A percentile compares a stretch with the other conserved stretches of the same genome.
Conservation (phyloP, 2,888 invertebrate genomes). For the Holacanthella duospinosa region DNA sequence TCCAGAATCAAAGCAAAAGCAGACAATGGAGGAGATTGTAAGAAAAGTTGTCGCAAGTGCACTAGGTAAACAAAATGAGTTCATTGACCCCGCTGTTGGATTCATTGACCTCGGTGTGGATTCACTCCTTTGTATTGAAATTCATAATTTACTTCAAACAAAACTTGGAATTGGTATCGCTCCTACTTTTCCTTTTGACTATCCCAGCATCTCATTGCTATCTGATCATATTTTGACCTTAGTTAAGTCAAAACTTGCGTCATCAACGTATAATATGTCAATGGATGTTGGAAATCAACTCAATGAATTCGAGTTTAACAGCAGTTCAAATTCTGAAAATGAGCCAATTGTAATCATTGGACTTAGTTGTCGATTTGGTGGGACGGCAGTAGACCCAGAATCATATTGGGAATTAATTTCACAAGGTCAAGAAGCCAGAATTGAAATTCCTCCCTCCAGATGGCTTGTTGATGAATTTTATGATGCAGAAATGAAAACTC, state of each 20-base stretch:
- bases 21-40: no score
- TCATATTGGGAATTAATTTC: neutral
- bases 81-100: neutral
- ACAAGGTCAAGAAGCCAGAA: neutral
- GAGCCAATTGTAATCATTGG: neutral
- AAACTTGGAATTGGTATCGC: neutral
- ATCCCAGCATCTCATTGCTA: neutral
- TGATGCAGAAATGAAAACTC: neutral
- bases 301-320: neutral
- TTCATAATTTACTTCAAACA: neutral
- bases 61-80: no score
- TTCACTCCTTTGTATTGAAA: neutral
- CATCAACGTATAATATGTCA: no score
- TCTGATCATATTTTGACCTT: neutral
- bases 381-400: neutral
- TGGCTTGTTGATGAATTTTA: neutral
- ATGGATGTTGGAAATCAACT: no score
- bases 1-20: no score
- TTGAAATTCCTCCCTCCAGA: neutral
- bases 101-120: neutral
- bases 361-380: neutral
- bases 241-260: neutral
- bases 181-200: neutral
- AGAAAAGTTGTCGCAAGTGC: no score
- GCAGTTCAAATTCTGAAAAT: no score